Base-by-base conservation (phyloP, 2,797 vertebrate genomes). In the Spea hammondii region DNA sequence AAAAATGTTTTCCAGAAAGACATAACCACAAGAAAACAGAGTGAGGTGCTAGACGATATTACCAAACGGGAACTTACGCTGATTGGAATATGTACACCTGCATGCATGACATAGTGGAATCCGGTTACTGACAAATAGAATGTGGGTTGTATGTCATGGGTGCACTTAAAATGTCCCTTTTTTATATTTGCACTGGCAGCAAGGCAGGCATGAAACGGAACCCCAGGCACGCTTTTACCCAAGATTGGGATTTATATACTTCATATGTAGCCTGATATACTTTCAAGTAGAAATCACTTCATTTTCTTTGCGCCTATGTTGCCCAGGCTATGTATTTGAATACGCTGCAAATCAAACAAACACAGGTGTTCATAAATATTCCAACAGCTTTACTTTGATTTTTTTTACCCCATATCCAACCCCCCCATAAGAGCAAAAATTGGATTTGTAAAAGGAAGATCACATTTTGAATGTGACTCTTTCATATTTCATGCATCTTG, bases 281-380 rank as follows among this genome's bases (percentile, higher is more conserved):
- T 84, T 86, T 86, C 82, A 89, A 87, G 88, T 72, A 72, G 69
- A 90, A 89, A 88, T 86, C 84, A 86, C 84, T 78, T 82, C 57
- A 85, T 86, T 84, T 85, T 84, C 88, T 89, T 87, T 71, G 59
- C 55, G 60, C 89, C 88, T 76, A 54, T 70, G 60, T 66, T 80
- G 14, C 54, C 53, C 54, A 59, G 72, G 50, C 81, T 81, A 75
- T 83, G 86, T 85, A 78, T 83, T 84, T 85, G 86, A 7, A 46
- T 84, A 79, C 83, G 80, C 77, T 83, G 79, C 77, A 86, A 83
- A 86, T 78, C 72, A 88, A 85, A 75, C 83, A 85, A 84, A 84
- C 73, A 86, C 89, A 91, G 88, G 90, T 92, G 88, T 88, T 88
- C 85, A 79, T 86, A 88, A 80, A 85, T 68, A 82, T 86, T 84